phyloP scores from a whole-genome alignment of 2,888 invertebrate genomes.

The Orthosia gothica region DNA sequence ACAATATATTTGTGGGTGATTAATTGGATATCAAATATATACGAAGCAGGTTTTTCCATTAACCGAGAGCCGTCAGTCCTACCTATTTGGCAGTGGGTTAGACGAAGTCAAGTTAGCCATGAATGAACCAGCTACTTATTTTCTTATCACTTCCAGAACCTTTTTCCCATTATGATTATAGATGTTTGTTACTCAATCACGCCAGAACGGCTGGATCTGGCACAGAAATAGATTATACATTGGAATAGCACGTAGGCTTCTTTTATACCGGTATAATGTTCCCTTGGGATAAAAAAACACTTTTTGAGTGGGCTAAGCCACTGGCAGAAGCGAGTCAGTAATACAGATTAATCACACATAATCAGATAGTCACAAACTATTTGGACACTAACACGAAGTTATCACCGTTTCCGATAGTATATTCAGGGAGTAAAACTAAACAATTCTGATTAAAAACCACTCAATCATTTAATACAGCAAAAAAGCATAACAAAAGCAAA shows the following conservation, averaged over 20 bases:
- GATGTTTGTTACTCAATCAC: no score
- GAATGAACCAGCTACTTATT: background rate
- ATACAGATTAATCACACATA: no score
- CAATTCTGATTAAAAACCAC: background rate
- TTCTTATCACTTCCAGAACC: background rate
- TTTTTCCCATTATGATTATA: background rate
- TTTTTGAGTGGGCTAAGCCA: no score
- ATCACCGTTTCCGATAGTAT: background rate
- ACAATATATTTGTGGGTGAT: background rate
- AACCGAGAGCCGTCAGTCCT: no score
- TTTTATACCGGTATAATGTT: no score
- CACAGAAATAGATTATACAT: no score
- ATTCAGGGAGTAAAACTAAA: background rate
- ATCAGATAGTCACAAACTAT: background rate
- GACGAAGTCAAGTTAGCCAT: background rate
- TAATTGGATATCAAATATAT: background rate
- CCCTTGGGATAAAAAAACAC: no score
- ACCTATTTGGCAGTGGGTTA: background rate
- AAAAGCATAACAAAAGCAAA: slow-evolving; percentile 23
- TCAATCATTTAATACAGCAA: slow-evolving; percentile 36
- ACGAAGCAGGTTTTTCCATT: no score
- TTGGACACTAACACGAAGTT: background rate
- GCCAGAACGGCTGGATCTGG: no score
- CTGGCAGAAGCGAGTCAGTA: no score
- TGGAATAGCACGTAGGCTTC: no score